Percentiles rank a stretch among this genome's conserved stretches.
Evolutionary conservation across 2,888 invertebrate genomes (phyloP).

Genomic region (Archips crataeganus): DNA sequence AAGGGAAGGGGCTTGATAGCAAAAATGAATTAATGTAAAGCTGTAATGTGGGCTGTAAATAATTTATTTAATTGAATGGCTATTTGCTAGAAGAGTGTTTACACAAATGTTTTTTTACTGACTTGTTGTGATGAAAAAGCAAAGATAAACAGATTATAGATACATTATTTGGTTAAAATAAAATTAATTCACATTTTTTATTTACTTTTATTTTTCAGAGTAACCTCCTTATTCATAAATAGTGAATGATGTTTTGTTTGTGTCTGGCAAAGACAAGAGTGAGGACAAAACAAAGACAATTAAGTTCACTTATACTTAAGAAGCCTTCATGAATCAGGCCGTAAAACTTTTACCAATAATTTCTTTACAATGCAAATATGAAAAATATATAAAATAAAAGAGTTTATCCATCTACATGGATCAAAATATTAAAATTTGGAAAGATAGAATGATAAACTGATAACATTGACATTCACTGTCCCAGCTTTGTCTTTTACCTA

Average conservation of each 20-base stretch:
- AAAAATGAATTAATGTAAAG: slow-evolving; percentile 23
- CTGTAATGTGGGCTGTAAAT: slow-evolving; percentile 35
- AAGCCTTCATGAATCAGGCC: too few relatives aligned
- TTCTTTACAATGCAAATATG: not conserved
- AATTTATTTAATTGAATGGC: slow-evolving; percentile 36
- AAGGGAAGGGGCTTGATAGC: slow-evolving; percentile 29
- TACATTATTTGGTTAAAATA: slow-evolving; percentile 34
- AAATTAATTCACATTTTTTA: slow-evolving; percentile 30
- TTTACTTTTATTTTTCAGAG: slow-evolving; percentile 12
- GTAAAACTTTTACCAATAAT: not conserved
- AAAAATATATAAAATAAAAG: too few relatives aligned
- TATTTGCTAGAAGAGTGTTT: slow-evolving; percentile 35
- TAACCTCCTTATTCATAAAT: not conserved
- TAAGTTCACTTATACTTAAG: too few relatives aligned
- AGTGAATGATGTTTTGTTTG: too few relatives aligned
- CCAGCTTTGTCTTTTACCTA: not conserved
- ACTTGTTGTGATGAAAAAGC: slow-evolving; percentile 36
- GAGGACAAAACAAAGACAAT: too few relatives aligned
- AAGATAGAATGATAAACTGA: not conserved
- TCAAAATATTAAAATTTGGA: not conserved
- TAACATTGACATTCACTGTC: not conserved
- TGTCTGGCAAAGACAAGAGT: too few relatives aligned
- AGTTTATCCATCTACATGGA: not conserved
- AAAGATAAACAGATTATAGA: slow-evolving; percentile 30
- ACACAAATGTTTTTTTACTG: slow-evolving; percentile 34